These are phyloP conservation scores for Rhorus exstirpatorius DNA, from an alignment of 2,888 invertebrate genomes.

Conservation along the genomic window DNA sequence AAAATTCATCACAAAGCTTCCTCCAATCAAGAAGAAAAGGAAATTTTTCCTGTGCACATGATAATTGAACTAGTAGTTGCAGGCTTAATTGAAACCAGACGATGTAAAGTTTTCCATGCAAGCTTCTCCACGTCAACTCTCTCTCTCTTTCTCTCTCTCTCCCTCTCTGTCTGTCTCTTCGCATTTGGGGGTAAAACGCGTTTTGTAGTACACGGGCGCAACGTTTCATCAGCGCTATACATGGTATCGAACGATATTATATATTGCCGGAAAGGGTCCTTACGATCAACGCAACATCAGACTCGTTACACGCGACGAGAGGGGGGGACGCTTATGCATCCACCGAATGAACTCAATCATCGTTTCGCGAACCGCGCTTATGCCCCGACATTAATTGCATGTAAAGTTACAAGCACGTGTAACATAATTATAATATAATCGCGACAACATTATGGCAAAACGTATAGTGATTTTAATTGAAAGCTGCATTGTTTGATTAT, in stretches of 20 bases:
- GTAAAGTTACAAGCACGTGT: slow-evolving; percentile 35
- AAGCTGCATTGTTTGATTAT: background rate
- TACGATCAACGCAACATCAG: slow-evolving; percentile 2
- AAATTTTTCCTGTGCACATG: too few species aligned
- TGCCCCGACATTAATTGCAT: slow-evolving; percentile 41
- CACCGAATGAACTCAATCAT: slow-evolving; percentile 59
- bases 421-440: slow-evolving; percentile 26
- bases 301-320: slow-evolving; percentile 34
- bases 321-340: slow-evolving; percentile 24
- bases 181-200: background rate
- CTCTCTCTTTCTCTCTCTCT: background rate
- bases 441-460: slow-evolving; percentile 17
- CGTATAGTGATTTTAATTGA: background rate
- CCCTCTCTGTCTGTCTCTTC: background rate
- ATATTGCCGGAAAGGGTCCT: slow-evolving; percentile 34
- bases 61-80: background rate
- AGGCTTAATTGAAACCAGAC: background rate
- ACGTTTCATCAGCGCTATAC: slow-evolving; percentile 53
- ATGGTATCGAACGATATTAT: slow-evolving; percentile 41
- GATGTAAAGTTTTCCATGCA: background rate
- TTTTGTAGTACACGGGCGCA: slow-evolving; percentile 13
- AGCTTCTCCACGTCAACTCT: background rate
- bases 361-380: background rate
- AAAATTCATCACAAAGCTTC: too few species aligned
- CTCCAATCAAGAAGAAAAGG: too few species aligned